Percentiles rank a stretch among this genome's conserved stretches.
Conservation (phyloP, 2,797 vertebrate genomes). For the Microchirus variegatus region DNA sequence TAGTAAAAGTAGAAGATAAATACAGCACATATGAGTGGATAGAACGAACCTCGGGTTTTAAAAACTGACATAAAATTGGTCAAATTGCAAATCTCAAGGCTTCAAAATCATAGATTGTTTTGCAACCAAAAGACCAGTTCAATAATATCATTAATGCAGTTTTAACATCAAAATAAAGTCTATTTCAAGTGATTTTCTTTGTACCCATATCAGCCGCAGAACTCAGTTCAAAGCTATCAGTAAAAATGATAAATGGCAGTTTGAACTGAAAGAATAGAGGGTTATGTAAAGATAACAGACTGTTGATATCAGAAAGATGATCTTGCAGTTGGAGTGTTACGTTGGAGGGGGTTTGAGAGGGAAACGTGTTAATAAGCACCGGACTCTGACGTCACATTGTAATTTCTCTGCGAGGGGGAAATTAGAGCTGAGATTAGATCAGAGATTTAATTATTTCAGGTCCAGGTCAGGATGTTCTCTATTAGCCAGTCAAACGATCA, state of each 20-base stretch:
- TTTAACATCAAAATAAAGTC: not conserved
- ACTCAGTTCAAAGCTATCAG: not conserved
- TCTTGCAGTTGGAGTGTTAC: constrained; percentile 1
- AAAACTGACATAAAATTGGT: no score
- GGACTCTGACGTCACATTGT: constrained; percentile 55
- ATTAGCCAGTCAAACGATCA: constrained; percentile 75
- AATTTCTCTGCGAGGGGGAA: constrained; percentile 71
- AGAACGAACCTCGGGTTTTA: no score
- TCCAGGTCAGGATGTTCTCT: constrained; percentile 84
- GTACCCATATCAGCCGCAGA: not conserved
- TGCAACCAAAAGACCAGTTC: not conserved
- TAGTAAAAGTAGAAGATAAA: no score
- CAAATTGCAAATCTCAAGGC: no score
- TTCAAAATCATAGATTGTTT: no score
- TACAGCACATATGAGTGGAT: no score
- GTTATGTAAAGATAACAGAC: constrained; percentile 1
- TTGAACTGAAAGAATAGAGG: constrained; percentile 4
- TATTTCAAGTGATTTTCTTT: not conserved
- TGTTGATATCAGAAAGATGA: constrained; percentile 11
- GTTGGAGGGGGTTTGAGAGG: not conserved
- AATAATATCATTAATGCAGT: not conserved
- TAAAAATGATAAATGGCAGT: constrained; percentile 5
- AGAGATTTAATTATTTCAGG: constrained; percentile 80
- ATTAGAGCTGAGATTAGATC: constrained; percentile 77
- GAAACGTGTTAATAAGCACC: constrained; percentile 54